Base-by-base conservation (phyloP, 2,113 vertebrate genomes). In the Propithecus coquereli region DNA sequence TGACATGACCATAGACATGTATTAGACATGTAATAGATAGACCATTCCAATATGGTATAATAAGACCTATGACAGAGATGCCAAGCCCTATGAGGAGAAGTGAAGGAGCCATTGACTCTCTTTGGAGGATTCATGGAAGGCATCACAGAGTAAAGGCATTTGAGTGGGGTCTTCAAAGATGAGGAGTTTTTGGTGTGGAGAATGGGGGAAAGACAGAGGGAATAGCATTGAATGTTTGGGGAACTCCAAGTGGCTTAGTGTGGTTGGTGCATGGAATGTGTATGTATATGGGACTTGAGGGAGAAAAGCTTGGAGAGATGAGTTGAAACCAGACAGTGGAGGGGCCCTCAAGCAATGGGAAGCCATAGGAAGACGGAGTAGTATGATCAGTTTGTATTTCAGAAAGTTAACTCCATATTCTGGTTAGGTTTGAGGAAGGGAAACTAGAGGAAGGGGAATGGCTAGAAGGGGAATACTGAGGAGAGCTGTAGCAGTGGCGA, bases 121-220 rank as follows among this genome's bases (percentile, higher is more conserved):
- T 85, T 57, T 27, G 87, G 54, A 88, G 40, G 68, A 40, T 87
- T 92, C 34, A 7, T 76, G 43, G 50, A 89, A 74, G 57, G 22
- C 9, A 74, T 88, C 63, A n/a, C 10, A 68, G 79, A 74, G 61
- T 45, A 14, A 43, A 87, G 23, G 20, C 43, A 18, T 90, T 84
- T 94, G 50, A 90, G 61, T 66, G 61, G 32, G 8, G 22, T 80
- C 70, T 87, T 92, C 84, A 95, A 95, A 90, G 66, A 57, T 65
- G 76, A 70, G n/a, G 37, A 43, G 16, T 80, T 94, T 45, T 90
- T 91, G 43, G n/a, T 54, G 17, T 86, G 22, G 16, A 50, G n/a
- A 92, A 61, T 50, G 54, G n/a, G 61, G 47, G 37, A 37, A 76
- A 71, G n/a, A 32, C 3, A 91, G 47, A 47, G 71, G 20, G 37